Conservation (phyloP, 2,113 vertebrate species). For the Myanophis thanlyinensis region DNA sequence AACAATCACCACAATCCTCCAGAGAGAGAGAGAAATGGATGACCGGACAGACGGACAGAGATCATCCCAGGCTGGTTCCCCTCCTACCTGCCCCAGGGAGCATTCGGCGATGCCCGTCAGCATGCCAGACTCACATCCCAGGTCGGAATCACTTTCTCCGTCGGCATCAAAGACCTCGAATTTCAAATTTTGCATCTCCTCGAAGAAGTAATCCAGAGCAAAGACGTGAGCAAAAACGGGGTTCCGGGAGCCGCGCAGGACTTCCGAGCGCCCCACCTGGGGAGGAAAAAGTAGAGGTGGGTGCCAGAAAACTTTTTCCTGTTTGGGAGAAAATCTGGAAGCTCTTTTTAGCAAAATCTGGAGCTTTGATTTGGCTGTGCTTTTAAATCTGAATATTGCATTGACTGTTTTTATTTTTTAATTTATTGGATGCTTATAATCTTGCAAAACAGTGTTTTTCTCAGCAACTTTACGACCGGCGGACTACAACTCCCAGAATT, state of each 20-base stretch:
- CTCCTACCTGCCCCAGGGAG: constrained; percentile 65
- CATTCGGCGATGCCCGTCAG: constrained; percentile 59
- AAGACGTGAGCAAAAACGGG: constrained; percentile 60
- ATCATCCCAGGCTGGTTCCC: too few species aligned
- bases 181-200: constrained; percentile 65
- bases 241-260: constrained; percentile 49
- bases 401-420: neutral
- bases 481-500: neutral
- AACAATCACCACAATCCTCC: too few species aligned
- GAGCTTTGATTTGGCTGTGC: too few species aligned
- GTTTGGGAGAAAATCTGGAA: neutral
- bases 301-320: neutral
- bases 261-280: constrained; percentile 58
- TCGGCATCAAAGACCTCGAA: constrained; percentile 60
- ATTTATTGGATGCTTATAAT: neutral
- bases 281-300: neutral
- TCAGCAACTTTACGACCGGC: neutral
- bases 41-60: neutral
- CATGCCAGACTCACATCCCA: constrained; percentile 25
- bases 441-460: neutral
- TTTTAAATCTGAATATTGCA: neutral
- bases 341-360: neutral
- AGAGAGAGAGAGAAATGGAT: too few species aligned
- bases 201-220: constrained; percentile 67
- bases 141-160: neutral